Conservation (phyloP, 2,888 invertebrate genomes). For the Ischnura elegans region DNA sequence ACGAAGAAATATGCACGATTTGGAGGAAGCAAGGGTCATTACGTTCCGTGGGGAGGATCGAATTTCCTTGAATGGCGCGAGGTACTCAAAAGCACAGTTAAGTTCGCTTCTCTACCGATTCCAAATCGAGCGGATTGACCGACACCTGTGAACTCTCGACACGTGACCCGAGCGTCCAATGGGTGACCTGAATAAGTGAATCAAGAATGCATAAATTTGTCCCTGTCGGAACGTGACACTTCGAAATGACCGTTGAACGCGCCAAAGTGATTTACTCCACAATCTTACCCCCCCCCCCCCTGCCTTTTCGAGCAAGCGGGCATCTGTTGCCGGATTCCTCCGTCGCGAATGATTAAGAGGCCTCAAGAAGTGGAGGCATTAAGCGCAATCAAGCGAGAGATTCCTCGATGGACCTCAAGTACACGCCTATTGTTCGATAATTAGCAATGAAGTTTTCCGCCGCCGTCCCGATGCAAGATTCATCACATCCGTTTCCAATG, state of each 20-base stretch:
- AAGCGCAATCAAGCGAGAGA: neutral
- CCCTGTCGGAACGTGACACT: neutral
- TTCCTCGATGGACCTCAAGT: neutral
- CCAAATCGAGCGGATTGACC: neutral
- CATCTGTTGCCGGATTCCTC: neutral
- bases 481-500: too few relatives aligned
- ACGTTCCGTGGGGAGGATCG: neutral
- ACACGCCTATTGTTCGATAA: neutral
- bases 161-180: neutral
- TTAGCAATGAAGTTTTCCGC: too few relatives aligned
- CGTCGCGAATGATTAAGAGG: neutral
- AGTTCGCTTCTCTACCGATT: neutral
- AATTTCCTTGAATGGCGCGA: neutral
- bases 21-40: neutral
- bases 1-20: neutral
- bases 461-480: too few relatives aligned
- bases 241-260: neutral
- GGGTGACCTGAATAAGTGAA: constrained; percentile 17
- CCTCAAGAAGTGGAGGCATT: neutral
- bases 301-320: neutral
- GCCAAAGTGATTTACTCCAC: neutral
- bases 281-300: too few relatives aligned
- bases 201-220: constrained; percentile 15
- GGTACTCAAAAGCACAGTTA: constrained; percentile 1
- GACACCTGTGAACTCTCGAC: neutral